A percentile compares a stretch with the other conserved stretches of the same genome.
These are phyloP conservation scores for Trichomalopsis sarcophagae DNA, from an alignment of 1,140 invertebrate genomes.

Conservation along the genomic window DNA sequence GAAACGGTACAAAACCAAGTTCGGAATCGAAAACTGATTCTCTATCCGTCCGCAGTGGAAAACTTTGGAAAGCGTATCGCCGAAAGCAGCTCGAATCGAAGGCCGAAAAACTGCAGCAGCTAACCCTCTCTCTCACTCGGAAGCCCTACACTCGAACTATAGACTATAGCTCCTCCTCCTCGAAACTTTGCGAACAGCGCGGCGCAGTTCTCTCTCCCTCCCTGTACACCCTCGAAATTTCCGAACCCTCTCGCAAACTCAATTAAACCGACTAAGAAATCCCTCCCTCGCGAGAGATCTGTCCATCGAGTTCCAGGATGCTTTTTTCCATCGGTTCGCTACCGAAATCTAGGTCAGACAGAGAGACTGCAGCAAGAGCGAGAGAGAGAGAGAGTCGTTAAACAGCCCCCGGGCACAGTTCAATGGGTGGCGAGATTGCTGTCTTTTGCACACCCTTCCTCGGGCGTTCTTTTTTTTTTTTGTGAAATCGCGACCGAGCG, in stretches of 20 bases:
- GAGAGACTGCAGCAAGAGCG: constrained; percentile 30
- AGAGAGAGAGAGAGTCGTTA: constrained; percentile 49
- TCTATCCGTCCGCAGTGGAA: too few species aligned
- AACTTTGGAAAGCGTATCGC: too few species aligned
- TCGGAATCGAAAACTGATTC: too few species aligned
- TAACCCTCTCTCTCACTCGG: too few species aligned
- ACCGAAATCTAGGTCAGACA: constrained; percentile 52
- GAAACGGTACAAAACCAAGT: too few species aligned
- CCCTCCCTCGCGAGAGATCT: not conserved
- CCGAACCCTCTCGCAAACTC: constrained; percentile 8
- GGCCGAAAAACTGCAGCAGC: too few species aligned
- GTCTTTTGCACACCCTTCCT: constrained; percentile 55
- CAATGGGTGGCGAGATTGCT: constrained; percentile 58
- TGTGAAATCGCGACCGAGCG: constrained; percentile 8
- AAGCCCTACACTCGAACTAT: too few species aligned
- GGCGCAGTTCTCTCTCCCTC: too few species aligned
- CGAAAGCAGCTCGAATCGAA: too few species aligned
- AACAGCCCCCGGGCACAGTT: constrained; percentile 56
- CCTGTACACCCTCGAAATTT: not conserved
- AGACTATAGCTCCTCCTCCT: not conserved
- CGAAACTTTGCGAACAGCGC: too few species aligned
- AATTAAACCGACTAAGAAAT: constrained; percentile 43
- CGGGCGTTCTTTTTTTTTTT: not conserved
- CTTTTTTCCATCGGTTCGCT: not conserved
- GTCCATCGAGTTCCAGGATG: not conserved